A percentile compares a stretch with the other conserved stretches of the same genome.
Conservation (phyloP, 2,888 invertebrate genomes). For the Tiliacea aurago region DNA sequence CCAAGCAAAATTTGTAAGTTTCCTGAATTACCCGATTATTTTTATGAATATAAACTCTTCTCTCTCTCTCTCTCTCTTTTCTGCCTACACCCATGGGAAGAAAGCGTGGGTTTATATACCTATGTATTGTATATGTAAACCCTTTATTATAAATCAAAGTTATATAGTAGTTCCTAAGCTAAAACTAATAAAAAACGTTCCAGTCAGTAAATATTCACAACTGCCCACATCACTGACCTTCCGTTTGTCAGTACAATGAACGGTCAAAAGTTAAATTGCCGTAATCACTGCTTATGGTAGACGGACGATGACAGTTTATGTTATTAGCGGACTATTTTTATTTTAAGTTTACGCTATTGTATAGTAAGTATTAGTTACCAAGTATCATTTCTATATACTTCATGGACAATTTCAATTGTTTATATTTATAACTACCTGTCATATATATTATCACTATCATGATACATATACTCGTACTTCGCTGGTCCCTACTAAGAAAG, state of each 20-base stretch:
- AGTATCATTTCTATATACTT: neutral
- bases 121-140: too few relatives aligned
- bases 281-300: constrained; percentile 8
- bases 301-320: neutral
- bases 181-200: neutral
- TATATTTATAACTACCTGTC: neutral
- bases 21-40: neutral
- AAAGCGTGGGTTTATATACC: neutral
- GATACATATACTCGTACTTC: too few relatives aligned
- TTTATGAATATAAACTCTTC: neutral
- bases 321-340: constrained; percentile 1
- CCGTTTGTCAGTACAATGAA: constrained; percentile 12
- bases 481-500: too few relatives aligned
- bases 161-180: neutral
- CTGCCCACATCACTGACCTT: constrained; percentile 17
- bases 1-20: neutral
- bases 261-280: constrained; percentile 20
- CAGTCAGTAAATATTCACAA: neutral
- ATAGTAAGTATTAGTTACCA: neutral
- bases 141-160: neutral
- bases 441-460: too few relatives aligned
- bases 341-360: neutral
- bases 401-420: neutral
- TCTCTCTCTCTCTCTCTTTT: too few relatives aligned
- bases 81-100: too few relatives aligned